Conservation (phyloP, 2,888 invertebrate species). For the Metopia argyrocephala region DNA sequence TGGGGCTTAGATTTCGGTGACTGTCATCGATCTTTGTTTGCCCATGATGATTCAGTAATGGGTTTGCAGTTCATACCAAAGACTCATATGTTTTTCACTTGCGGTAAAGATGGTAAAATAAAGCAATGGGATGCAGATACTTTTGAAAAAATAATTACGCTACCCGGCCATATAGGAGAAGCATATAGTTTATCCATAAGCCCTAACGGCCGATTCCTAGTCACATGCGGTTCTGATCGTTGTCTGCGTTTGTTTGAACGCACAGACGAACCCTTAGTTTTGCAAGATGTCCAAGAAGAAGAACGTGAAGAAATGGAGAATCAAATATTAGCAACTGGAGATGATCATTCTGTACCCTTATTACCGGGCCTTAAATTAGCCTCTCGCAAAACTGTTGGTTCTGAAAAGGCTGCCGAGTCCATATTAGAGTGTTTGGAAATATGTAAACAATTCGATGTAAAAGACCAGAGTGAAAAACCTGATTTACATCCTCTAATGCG, state of each 20-base stretch:
- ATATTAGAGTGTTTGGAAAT: slow-evolving; percentile 94
- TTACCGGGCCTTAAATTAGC: slow-evolving; percentile 89
- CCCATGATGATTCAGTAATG: slow-evolving; percentile 97
- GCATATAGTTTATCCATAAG: slow-evolving; percentile 88
- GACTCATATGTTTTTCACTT: slow-evolving; percentile 95
- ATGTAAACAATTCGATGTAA: slow-evolving; percentile 81
- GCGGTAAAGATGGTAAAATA: slow-evolving; percentile 94
- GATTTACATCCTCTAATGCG: slow-evolving; percentile 88
- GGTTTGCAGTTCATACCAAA: slow-evolving; percentile 92
- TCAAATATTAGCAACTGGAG: slow-evolving; percentile 84
- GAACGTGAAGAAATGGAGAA: slow-evolving; percentile 88
- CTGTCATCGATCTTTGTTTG: slow-evolving; percentile 96
- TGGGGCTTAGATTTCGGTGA: slow-evolving; percentile 99
- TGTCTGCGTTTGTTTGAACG: slow-evolving; percentile 92
- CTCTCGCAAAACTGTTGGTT: slow-evolving; percentile 84
- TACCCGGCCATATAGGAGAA: slow-evolving; percentile 90
- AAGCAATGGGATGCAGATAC: slow-evolving; percentile 98
- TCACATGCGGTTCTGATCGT: slow-evolving; percentile 91
- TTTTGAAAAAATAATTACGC: slow-evolving; percentile 92
- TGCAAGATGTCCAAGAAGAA: slow-evolving; percentile 93
- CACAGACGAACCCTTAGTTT: slow-evolving; percentile 92
- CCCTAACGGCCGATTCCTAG: slow-evolving; percentile 87
- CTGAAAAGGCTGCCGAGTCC: slow-evolving; percentile 85
- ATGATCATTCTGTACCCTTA: slow-evolving; percentile 84
- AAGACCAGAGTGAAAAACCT: slow-evolving; percentile 71